Conservation (phyloP, 1,140 invertebrate species). For the Hycleus phaleratus region DNA sequence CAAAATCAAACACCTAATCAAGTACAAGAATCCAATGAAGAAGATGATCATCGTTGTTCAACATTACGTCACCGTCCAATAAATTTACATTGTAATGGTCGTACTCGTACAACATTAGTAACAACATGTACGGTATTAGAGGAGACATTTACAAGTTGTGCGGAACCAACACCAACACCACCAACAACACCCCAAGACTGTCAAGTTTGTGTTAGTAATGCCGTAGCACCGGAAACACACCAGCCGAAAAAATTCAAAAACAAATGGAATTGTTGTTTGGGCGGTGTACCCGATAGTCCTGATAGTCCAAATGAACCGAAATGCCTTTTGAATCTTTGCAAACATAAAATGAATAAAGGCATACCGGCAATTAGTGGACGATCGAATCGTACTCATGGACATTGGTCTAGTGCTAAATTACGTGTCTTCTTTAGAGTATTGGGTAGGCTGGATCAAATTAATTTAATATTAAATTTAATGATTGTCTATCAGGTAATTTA, state of each 20-base stretch:
- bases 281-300: constrained; percentile 47
- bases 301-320: constrained; percentile 37
- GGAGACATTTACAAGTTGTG: constrained; percentile 32
- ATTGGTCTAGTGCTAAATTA: constrained; percentile 41
- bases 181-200: constrained; percentile 40
- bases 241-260: constrained; percentile 28
- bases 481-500: constrained; percentile 25
- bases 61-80: constrained; percentile 35
- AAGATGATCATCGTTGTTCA: constrained; percentile 2
- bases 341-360: constrained; percentile 34
- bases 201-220: constrained; percentile 32
- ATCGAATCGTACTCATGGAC: constrained; percentile 32
- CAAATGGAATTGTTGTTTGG: constrained; percentile 50
- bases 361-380: constrained; percentile 25
- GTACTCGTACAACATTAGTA: constrained; percentile 38
- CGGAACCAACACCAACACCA: constrained; percentile 36
- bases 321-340: constrained; percentile 37
- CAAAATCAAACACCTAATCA: constrained; percentile 9
- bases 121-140: constrained; percentile 38
- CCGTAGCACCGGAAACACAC: constrained; percentile 20
- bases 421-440: constrained; percentile 38
- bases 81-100: constrained; percentile 36
- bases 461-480: neutral
- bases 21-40: neutral
- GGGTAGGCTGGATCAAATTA: constrained; percentile 21